Percentiles rank a stretch among this genome's conserved stretches.
Evolutionary conservation across 2,797 vertebrate species (phyloP).

Genomic region (Borostomias antarcticus): DNA sequence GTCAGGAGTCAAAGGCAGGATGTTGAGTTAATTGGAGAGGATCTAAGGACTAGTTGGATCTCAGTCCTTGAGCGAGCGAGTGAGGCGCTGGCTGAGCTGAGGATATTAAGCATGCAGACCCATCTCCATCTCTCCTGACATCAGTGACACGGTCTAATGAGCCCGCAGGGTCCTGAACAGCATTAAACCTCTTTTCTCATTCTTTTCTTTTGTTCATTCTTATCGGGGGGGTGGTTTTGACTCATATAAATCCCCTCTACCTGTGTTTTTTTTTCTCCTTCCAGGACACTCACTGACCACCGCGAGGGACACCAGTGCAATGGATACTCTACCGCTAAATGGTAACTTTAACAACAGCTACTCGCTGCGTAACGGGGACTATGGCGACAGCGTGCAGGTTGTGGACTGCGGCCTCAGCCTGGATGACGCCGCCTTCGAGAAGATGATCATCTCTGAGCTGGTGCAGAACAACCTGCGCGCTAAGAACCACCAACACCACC

Average conservation of each 20-base stretch:
- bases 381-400: conserved; percentile 90
- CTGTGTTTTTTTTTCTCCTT: conserved; percentile 79
- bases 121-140: no score
- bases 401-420: conserved; percentile 98
- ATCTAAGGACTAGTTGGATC: conserved; percentile 58
- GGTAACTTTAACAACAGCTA: conserved; percentile 99
- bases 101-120: no score
- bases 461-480: conserved; percentile 99
- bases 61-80: conserved; percentile 36
- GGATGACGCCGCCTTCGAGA: conserved; percentile 97
- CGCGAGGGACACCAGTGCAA: conserved; percentile 99
- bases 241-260: conserved; percentile 62
- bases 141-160: no score
- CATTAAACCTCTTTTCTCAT: conserved; percentile 81
- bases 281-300: conserved; percentile 99
- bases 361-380: conserved; percentile 95
- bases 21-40: conserved; percentile 37
- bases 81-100: no score
- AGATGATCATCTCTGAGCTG: conserved; percentile 99
- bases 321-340: conserved; percentile 99
- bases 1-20: conserved; percentile 55
- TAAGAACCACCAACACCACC: conserved; percentile 83
- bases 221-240: conserved; percentile 29
- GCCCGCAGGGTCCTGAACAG: conserved; percentile 88
- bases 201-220: conserved; percentile 11